phyloP scores from a whole-genome alignment of 2,113 vertebrate species.

The Ceyx cyanopectus region DNA sequence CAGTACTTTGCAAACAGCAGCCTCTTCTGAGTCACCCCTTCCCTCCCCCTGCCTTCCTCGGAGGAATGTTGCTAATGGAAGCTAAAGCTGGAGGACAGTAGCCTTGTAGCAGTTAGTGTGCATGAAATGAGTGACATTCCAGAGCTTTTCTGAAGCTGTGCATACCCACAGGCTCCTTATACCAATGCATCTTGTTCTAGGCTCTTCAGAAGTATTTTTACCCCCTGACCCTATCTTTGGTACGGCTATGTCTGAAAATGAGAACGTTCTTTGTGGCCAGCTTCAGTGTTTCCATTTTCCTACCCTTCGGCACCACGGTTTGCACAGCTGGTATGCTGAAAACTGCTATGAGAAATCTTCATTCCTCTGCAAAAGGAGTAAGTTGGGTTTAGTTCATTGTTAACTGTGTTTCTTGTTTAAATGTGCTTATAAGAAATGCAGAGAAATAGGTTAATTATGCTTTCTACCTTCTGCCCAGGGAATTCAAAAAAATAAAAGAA shows the following conservation, averaged over 20 bases:
- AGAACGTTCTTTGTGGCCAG: slow-evolving; percentile 93
- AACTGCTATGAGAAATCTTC: slow-evolving; percentile 96
- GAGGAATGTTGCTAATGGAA: neutral
- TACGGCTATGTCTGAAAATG: slow-evolving; percentile 83
- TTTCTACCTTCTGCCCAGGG: neutral
- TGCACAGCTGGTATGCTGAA: slow-evolving; percentile 96
- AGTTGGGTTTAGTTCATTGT: slow-evolving; percentile 8
- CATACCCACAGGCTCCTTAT: slow-evolving; percentile 6
- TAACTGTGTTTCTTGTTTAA: neutral
- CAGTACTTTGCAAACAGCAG: neutral
- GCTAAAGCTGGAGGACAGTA: neutral
- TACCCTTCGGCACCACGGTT: slow-evolving; percentile 87
- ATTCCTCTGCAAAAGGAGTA: slow-evolving; percentile 97
- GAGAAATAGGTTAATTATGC: neutral
- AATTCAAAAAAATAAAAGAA: neutral
- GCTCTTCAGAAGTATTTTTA: slow-evolving; percentile 91
- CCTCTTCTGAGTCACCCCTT: slow-evolving; percentile 26
- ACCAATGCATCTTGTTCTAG: slow-evolving; percentile 64
- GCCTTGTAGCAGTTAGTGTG: neutral
- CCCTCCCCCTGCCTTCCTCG: neutral
- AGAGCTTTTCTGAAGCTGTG: neutral
- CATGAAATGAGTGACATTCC: neutral
- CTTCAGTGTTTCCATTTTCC: slow-evolving; percentile 92
- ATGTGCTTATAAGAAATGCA: neutral
- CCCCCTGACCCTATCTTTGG: slow-evolving; percentile 88